A percentile compares a stretch with the other conserved stretches of the same genome.
phyloP scores from a whole-genome alignment of 2,113 vertebrate genomes.

The Sylvilagus bachmani region DNA sequence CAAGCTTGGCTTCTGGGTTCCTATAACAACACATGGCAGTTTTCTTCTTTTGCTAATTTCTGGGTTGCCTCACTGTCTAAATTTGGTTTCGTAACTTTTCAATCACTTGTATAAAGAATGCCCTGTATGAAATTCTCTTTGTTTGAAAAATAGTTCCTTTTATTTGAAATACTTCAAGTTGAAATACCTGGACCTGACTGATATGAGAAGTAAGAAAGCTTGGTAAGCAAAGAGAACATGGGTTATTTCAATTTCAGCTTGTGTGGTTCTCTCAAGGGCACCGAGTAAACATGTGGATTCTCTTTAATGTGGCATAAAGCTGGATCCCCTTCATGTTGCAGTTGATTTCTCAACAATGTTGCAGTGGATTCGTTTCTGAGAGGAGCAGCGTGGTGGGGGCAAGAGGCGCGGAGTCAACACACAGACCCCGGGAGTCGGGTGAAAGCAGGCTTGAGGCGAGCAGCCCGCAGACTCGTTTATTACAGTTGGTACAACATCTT shows the following conservation, averaged over 20 bases:
- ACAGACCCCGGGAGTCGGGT: too few relatives aligned
- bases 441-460: too few relatives aligned
- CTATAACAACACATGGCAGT: neutral
- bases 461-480: too few relatives aligned
- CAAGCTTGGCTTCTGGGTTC: neutral
- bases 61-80: neutral
- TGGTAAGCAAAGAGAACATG: constrained; percentile 5
- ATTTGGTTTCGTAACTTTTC: constrained; percentile 41
- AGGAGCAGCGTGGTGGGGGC: too few relatives aligned
- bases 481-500: too few relatives aligned
- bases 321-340: neutral
- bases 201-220: constrained; percentile 3
- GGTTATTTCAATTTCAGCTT: constrained; percentile 9
- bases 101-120: constrained; percentile 4
- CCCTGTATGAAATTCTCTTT: constrained; percentile 31
- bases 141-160: constrained; percentile 51
- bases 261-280: neutral
- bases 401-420: too few relatives aligned
- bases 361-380: too few relatives aligned
- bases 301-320: neutral
- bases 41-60: neutral
- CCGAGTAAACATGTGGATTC: constrained; percentile 40
- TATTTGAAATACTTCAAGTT: constrained; percentile 52
- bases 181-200: constrained; percentile 26
- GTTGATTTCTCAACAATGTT: too few relatives aligned